phyloP scores from a whole-genome alignment of 1,140 invertebrate species.

The Trialeurodes vaporariorum region DNA sequence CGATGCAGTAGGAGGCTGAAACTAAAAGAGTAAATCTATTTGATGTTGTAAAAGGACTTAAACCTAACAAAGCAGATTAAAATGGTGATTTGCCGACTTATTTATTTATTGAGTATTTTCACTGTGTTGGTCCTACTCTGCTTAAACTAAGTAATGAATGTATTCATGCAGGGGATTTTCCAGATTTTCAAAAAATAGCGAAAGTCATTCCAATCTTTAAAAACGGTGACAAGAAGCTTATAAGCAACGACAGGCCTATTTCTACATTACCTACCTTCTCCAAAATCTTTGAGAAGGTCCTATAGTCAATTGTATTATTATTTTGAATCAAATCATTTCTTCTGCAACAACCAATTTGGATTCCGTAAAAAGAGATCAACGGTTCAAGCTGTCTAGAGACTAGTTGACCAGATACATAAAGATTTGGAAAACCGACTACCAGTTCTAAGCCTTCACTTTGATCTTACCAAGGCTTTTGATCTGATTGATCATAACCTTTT shows the following conservation, averaged over 20 bases:
- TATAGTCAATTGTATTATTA: too few species aligned
- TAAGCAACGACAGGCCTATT: not conserved
- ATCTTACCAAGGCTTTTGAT: too few species aligned
- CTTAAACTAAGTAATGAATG: not conserved
- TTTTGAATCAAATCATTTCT: too few species aligned
- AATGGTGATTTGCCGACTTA: not conserved
- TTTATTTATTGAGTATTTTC: not conserved
- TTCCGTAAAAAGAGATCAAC: too few species aligned
- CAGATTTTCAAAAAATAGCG: not conserved
- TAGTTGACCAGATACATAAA: too few species aligned
- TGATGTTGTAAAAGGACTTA: not conserved
- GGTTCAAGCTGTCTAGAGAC: too few species aligned
- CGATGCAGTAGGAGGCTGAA: too few species aligned
- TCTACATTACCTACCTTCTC: not conserved
- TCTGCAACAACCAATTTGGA: too few species aligned
- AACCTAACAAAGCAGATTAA: not conserved
- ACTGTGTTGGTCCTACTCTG: not conserved
- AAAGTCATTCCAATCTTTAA: not conserved
- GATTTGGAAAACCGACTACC: too few species aligned
- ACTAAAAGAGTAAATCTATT: too few species aligned
- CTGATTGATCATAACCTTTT: too few species aligned
- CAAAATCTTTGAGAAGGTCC: not conserved
- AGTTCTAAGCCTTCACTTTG: too few species aligned
- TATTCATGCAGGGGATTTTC: not conserved
- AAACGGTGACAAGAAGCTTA: not conserved